Conservation (phyloP, 2,113 vertebrate species). For the Vireo altiloquus region DNA sequence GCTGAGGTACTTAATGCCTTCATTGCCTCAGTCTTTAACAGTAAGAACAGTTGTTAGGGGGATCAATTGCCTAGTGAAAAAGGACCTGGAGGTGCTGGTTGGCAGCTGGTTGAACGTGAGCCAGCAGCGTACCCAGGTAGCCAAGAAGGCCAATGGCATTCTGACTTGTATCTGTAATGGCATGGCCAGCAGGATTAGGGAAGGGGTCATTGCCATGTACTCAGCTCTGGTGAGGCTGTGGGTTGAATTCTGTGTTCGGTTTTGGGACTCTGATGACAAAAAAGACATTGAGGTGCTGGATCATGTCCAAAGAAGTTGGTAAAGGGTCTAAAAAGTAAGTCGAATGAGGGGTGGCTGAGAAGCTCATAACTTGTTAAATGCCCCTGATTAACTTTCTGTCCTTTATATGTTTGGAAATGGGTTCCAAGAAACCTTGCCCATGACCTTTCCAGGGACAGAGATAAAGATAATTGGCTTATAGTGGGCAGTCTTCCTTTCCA, state of each 20-base stretch:
- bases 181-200: neutral
- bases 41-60: neutral
- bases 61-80: neutral
- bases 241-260: neutral
- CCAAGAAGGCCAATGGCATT: neutral
- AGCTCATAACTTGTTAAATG: neutral
- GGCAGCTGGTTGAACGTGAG: accelerated
- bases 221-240: neutral
- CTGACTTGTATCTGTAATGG: neutral
- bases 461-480: neutral
- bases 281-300: neutral
- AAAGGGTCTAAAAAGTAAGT: neutral
- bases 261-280: neutral
- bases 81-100: no score
- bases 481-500: neutral
- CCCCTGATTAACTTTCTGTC: neutral
- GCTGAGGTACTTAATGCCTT: neutral
- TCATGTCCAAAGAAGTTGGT: neutral
- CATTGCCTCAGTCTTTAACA: neutral
- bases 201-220: neutral
- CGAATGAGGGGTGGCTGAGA: neutral
- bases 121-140: neutral
- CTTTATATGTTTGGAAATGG: neutral
- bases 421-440: neutral
- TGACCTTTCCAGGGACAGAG: neutral